phyloP scores from a whole-genome alignment of 2,797 vertebrate genomes.

The Graptemys geographica region DNA sequence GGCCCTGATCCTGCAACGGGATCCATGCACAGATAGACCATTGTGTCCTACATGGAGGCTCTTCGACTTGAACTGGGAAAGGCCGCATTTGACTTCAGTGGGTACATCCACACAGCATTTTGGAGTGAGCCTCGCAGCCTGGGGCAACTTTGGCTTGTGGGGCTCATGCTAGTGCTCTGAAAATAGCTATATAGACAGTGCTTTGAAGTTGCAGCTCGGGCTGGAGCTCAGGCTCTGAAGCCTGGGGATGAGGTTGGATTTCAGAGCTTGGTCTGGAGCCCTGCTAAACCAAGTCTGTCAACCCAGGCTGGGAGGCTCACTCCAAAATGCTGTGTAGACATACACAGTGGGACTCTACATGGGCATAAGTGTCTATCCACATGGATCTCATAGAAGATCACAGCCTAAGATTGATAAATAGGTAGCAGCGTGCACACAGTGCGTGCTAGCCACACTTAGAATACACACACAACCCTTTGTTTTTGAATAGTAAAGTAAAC shows the following conservation, averaged over 20 bases:
- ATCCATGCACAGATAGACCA: background rate
- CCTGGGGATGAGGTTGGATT: background rate
- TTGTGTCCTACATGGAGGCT: background rate
- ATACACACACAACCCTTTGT: background rate
- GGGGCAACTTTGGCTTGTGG: background rate
- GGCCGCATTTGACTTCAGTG: background rate
- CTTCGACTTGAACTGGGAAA: background rate
- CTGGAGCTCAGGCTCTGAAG: background rate
- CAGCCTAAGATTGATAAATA: background rate
- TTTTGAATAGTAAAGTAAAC: constrained; percentile 62
- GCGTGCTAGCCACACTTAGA: background rate
- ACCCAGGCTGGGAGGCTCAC: background rate
- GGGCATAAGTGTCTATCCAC: background rate
- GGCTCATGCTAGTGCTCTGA: background rate
- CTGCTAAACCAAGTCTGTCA: background rate
- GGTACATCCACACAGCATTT: background rate
- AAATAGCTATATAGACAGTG: background rate
- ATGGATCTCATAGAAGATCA: background rate
- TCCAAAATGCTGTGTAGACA: background rate
- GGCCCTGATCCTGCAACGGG: background rate
- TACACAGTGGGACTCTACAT: background rate
- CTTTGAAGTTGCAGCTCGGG: background rate
- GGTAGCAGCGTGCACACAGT: background rate
- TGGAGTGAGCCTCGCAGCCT: background rate
- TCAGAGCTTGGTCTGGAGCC: background rate